Conservation (phyloP, 2,797 vertebrate species). For the Hapalemur alaotrensis region DNA sequence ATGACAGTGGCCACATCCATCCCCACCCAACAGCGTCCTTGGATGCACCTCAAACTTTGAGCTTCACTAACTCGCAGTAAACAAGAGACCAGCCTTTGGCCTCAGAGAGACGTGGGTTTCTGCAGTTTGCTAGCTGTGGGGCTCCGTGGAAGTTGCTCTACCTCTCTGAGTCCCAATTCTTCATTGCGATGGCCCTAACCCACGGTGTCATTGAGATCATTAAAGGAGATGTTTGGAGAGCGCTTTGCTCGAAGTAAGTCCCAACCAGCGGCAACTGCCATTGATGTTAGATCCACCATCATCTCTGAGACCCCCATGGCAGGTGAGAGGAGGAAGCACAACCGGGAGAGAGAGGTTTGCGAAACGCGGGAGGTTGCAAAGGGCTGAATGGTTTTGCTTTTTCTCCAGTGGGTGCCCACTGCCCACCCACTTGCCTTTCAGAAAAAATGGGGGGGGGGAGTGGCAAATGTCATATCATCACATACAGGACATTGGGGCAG, state of each 20-base stretch:
- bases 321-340: neutral
- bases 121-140: neutral
- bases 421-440: accelerated
- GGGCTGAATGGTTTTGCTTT: neutral
- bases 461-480: neutral
- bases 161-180: neutral
- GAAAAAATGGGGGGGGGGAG: too few relatives aligned
- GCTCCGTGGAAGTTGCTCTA: neutral
- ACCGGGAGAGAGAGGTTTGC: neutral
- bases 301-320: accelerated
- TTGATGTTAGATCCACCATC: neutral
- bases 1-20: accelerated
- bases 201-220: neutral
- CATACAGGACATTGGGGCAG: accelerated
- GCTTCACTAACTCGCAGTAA: neutral
- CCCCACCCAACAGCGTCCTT: neutral
- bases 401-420: neutral
- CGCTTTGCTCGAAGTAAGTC: neutral
- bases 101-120: too few relatives aligned
- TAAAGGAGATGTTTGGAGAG: neutral
- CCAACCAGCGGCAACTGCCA: accelerated
- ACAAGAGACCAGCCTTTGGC: neutral
- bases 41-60: neutral
- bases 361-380: neutral
- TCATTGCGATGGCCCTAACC: neutral